A percentile compares a stretch with the other conserved stretches of the same genome.
Conservation (phyloP, 30 jellyfish, hydroid and myxozoan genomes). For the Chironex yamaguchii region DNA sequence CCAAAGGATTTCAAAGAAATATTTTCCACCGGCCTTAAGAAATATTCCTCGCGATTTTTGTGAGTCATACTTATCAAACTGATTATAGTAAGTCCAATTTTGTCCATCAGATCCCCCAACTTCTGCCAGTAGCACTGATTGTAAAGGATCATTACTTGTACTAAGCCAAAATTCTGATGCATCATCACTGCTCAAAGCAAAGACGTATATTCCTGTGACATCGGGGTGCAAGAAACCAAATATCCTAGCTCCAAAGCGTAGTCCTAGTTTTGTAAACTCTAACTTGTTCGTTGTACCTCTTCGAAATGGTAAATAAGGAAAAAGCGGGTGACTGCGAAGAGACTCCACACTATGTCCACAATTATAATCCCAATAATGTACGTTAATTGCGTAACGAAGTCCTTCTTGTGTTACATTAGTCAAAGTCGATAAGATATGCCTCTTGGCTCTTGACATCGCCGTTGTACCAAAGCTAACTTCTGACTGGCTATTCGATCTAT, state of each 20-base stretch:
- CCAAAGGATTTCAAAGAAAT: conserved; percentile 80
- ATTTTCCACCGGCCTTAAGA: conserved; percentile 45
- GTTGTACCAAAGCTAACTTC: no score
- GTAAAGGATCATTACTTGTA: conserved; percentile 72
- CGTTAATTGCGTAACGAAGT: conserved; percentile 19
- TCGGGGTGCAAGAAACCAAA: conserved; percentile 73
- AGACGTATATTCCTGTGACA: conserved; percentile 38
- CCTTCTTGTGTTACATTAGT: not conserved
- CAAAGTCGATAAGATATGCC: conserved; percentile 48
- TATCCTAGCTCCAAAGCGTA: conserved; percentile 76
- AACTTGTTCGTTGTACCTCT: conserved; percentile 36
- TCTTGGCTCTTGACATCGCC: no score
- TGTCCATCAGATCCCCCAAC: conserved; percentile 74
- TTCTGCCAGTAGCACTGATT: conserved; percentile 45
- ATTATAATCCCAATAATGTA: conserved; percentile 81
- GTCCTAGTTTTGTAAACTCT: conserved; percentile 39
- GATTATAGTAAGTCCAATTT: conserved; percentile 78
- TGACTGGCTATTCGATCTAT: no score
- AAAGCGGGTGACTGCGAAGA: conserved; percentile 79
- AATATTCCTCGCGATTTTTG: conserved; percentile 46
- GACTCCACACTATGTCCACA: conserved; percentile 83
- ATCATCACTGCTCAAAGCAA: conserved; percentile 83
- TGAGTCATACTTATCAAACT: conserved; percentile 55
- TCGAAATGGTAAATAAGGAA: conserved; percentile 82
- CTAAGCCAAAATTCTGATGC: conserved; percentile 83